Evolutionary conservation across 2,888 invertebrate genomes (phyloP).

Genomic region (Lottia scabra): DNA sequence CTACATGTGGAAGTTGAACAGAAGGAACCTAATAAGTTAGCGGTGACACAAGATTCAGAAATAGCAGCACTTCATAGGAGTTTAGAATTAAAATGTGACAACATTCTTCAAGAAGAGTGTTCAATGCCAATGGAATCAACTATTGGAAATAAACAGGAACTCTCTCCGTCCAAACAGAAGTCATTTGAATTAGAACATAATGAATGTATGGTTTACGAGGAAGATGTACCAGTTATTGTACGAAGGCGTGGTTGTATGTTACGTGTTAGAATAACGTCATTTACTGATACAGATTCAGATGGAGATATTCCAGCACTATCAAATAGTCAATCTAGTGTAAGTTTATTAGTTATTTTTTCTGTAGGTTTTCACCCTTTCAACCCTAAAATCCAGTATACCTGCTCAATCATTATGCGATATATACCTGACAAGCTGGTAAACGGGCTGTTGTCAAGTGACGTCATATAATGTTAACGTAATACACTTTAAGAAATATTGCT

Average conservation of each 20-base stretch:
- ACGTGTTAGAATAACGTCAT: slow-evolving; percentile 61
- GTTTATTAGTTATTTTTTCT: background rate
- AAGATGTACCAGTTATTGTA: slow-evolving; percentile 65
- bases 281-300: slow-evolving; percentile 44
- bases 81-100: background rate
- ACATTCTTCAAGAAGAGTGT: background rate
- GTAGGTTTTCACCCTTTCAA: too few relatives aligned
- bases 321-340: background rate
- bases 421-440: too few relatives aligned
- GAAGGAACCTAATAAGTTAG: too few relatives aligned
- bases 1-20: too few relatives aligned
- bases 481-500: too few relatives aligned
- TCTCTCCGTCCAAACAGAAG: slow-evolving; percentile 5
- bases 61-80: background rate
- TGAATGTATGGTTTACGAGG: slow-evolving; percentile 60
- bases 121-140: background rate
- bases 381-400: too few relatives aligned
- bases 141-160: background rate
- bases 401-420: too few relatives aligned
- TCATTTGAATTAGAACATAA: slow-evolving; percentile 27
- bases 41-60: too few relatives aligned
- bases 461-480: too few relatives aligned
- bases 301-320: slow-evolving; percentile 5
- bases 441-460: too few relatives aligned
- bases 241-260: slow-evolving; percentile 61